Percentiles rank a stretch among this genome's conserved stretches.
Evolutionary conservation across 2,797 vertebrate species (phyloP).

Genomic region (Micromesistius poutassou): DNA sequence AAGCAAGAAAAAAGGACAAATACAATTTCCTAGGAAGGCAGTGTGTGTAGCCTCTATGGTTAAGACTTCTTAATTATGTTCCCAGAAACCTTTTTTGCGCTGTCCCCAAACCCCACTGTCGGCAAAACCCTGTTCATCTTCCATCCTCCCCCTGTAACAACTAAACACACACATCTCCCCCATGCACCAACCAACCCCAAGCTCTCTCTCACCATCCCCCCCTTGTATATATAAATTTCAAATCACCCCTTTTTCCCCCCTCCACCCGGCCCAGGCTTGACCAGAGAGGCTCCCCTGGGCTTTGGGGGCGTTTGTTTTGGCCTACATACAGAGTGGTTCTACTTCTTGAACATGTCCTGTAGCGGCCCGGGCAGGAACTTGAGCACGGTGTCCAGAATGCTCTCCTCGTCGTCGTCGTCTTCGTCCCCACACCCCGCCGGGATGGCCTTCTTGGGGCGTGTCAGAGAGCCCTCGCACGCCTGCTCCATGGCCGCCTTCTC

Average conservation of each 20-base stretch:
- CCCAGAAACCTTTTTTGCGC: slow-evolving; percentile 10
- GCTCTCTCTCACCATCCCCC: not conserved
- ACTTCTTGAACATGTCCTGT: slow-evolving; percentile 99
- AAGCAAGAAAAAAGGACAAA: slow-evolving; percentile 46
- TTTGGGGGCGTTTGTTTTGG: slow-evolving; percentile 37
- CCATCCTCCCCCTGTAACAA: not conserved
- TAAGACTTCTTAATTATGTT: slow-evolving; percentile 29
- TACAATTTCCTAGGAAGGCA: slow-evolving; percentile 66
- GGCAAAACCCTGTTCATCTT: not conserved
- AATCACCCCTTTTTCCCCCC: slow-evolving; percentile 26
- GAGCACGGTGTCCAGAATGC: slow-evolving; percentile 98
- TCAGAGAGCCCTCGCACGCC: slow-evolving; percentile 95
- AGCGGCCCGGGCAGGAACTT: slow-evolving; percentile 96
- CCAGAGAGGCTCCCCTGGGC: slow-evolving; percentile 31
- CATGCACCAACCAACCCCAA: not conserved
- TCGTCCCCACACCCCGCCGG: slow-evolving; percentile 92
- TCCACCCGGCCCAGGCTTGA: slow-evolving; percentile 36
- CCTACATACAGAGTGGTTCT: slow-evolving; percentile 45
- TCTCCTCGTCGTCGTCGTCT: slow-evolving; percentile 95
- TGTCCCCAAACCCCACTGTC: not conserved
- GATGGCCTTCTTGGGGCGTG: slow-evolving; percentile 95
- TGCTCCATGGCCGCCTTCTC: slow-evolving; percentile 97
- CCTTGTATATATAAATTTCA: slow-evolving; percentile 2
- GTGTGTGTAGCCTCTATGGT: slow-evolving; percentile 72
- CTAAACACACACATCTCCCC: not conserved